phyloP scores from a whole-genome alignment of 2,113 vertebrate species.

The Thymallus thymallus region DNA sequence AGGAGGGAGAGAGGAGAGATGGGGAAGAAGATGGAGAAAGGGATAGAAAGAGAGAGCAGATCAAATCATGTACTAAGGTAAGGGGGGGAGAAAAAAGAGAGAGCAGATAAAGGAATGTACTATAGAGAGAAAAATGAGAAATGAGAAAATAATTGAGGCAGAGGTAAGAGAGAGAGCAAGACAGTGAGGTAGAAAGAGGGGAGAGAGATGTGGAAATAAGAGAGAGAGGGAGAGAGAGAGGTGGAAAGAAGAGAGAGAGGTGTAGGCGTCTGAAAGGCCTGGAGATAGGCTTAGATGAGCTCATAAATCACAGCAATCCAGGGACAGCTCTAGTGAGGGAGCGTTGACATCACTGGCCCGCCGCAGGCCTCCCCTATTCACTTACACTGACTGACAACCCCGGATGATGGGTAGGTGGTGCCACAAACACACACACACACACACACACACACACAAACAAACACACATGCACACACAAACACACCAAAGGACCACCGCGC shows the following conservation, averaged over 20 bases:
- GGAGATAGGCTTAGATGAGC: slow-evolving; percentile 77
- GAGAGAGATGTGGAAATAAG: background rate
- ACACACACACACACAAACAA: slow-evolving; percentile 1
- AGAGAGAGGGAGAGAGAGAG: background rate
- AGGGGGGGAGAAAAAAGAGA: no score
- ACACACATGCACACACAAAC: no score
- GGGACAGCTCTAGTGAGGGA: slow-evolving; percentile 47
- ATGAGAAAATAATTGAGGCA: no score
- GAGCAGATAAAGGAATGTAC: no score
- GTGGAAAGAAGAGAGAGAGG: background rate
- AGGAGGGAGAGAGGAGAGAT: background rate
- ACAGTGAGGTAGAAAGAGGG: background rate
- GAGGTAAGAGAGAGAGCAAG: slow-evolving; percentile 8
- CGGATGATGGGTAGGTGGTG: slow-evolving; percentile 40
- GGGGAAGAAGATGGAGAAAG: background rate
- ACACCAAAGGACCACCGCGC: no score
- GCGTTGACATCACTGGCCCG: slow-evolving; percentile 57
- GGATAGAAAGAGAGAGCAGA: background rate
- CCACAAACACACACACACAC: slow-evolving; percentile 9
- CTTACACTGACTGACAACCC: slow-evolving; percentile 54
- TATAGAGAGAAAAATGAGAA: no score
- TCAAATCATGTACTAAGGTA: no score
- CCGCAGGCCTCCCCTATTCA: slow-evolving; percentile 42
- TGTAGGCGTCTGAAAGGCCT: slow-evolving; percentile 32
- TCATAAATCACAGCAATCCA: slow-evolving; percentile 74